Evolutionary conservation across 2,797 vertebrate species (phyloP).

Genomic region (Sternotherus odoratus): DNA sequence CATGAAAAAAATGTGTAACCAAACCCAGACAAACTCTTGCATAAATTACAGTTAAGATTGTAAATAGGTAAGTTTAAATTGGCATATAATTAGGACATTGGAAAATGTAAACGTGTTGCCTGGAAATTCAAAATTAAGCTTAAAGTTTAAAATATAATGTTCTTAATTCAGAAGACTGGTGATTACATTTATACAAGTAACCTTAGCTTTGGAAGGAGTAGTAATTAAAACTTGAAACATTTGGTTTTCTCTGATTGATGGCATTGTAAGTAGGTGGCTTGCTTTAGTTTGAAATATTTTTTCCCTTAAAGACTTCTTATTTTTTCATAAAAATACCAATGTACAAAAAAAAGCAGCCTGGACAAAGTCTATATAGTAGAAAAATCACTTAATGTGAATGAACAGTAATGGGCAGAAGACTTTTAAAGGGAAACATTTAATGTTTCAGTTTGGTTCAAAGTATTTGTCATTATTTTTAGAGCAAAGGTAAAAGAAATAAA

Average conservation of each 20-base stretch:
- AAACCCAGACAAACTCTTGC: not conserved
- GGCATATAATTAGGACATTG: not conserved
- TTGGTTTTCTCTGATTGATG: not conserved
- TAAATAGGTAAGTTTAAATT: not conserved
- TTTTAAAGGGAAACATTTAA: not conserved
- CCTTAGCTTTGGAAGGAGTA: not conserved
- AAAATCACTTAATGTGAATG: not conserved
- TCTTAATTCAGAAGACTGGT: not conserved
- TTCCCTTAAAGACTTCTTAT: not conserved
- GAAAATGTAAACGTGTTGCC: not conserved
- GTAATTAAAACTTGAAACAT: not conserved
- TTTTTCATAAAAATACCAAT: not conserved
- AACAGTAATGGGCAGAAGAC: not conserved
- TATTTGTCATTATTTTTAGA: not conserved
- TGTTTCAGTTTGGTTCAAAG: not conserved
- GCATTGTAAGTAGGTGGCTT: not conserved
- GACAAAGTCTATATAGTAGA: not conserved
- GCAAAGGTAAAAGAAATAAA: not conserved
- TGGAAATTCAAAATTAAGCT: not conserved
- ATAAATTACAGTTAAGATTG: not conserved
- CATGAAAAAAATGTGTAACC: not conserved
- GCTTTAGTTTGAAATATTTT: not conserved
- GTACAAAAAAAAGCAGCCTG: not conserved
- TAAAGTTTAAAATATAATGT: not conserved
- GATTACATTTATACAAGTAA: not conserved